Base-by-base conservation (phyloP, 2,797 vertebrate genomes). In the Steatocranus sp. region DNA sequence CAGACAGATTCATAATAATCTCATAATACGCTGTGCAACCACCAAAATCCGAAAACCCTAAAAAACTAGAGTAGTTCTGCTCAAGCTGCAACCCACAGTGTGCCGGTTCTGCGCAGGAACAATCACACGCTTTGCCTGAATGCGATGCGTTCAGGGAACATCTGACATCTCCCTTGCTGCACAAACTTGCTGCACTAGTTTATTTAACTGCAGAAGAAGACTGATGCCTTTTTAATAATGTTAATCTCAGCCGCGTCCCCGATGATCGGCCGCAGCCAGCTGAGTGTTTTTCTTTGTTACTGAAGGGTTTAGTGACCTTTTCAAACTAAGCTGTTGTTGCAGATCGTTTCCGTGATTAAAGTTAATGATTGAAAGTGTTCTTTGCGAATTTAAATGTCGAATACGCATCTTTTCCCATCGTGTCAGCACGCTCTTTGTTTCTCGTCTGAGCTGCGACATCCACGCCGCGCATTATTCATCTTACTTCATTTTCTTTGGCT, bases 231-330 rank as follows among this genome's bases (percentile, higher is more conserved):
- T 9, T 43, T 48, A 76, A 50, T 51, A 36, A 76, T 18, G 2
- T 1, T 58, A 20, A 73, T 79, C 76, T 49, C 46, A 20, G 30
- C 36, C 14, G 48, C 49, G 43, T 61, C 48, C 2, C n/a, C 32
- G 32, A 76, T 17, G 51, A 83, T 79, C 78, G 27, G 4, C 11
- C 48, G 32, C 41, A 86, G 58, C 50, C 78, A 14, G 54, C 38
- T 56, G 63, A 51, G 53, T 20, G 41, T 74, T 68, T 58, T 82
- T 49, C 30, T 5, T 83, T 46, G 51, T 51, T 80, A 14, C 30
- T 8, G 49, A 81, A 46, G 78, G 25, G 32, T 74, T 82, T 11
- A 0, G 34, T 80, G 80, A 81, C 86, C 74, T 90, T 87, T 75
- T 38, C 18, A 14, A 50, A 61, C 14, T 74, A 30, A 83, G 48